Evolutionary conservation across 2,113 vertebrate genomes (phyloP).

Genomic region (Picathartes gymnocephalus): DNA sequence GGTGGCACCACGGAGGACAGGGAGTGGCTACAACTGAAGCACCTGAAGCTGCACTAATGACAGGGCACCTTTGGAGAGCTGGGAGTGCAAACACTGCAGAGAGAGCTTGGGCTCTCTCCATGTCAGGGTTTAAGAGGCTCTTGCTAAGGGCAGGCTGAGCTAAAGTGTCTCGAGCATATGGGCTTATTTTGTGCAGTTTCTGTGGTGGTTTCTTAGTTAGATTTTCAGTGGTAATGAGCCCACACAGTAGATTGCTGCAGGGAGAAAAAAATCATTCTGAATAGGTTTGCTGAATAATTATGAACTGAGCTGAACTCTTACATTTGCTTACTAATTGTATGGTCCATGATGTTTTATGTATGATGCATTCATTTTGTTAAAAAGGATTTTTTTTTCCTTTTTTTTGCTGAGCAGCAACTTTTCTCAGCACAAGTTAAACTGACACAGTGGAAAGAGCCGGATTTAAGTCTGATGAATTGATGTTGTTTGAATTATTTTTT

Average conservation of each 20-base stretch:
- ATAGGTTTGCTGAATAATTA: constrained; percentile 63
- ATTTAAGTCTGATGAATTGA: constrained; percentile 34
- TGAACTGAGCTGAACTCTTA: constrained; percentile 54
- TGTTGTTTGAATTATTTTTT: constrained; percentile 9
- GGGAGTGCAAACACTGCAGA: background rate
- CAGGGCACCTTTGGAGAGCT: background rate
- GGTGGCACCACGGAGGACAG: background rate
- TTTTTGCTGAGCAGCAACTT: constrained; percentile 51
- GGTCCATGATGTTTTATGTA: constrained; percentile 21
- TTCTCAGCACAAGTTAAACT: constrained; percentile 24
- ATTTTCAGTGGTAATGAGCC: constrained; percentile 47
- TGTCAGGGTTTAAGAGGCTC: background rate
- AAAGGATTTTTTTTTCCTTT: background rate
- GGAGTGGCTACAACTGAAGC: background rate
- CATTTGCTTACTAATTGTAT: constrained; percentile 59
- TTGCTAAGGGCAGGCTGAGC: background rate
- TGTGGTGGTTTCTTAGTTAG: constrained; percentile 61
- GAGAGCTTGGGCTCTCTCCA: background rate
- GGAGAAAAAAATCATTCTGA: constrained; percentile 33
- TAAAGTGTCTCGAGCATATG: background rate
- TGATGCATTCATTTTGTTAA: constrained; percentile 43
- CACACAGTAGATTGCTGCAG: constrained; percentile 45
- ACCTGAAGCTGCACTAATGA: background rate
- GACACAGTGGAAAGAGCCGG: background rate
- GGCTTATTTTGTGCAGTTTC: constrained; percentile 51